Evolutionary conservation across 2,797 vertebrate species (phyloP).

Genomic region (Cheirogaleus major): DNA sequence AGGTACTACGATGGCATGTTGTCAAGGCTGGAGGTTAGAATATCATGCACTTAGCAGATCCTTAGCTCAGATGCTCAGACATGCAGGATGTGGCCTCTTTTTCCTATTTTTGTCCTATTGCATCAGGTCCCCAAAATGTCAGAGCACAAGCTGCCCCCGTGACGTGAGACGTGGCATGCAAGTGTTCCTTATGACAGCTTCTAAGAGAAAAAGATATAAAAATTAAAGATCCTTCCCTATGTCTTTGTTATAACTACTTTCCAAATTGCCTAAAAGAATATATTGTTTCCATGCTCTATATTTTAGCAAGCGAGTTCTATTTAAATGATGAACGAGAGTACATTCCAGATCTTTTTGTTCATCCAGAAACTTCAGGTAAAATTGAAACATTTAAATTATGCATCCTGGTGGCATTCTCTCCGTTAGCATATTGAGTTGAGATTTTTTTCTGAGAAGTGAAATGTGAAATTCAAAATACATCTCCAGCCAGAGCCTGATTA

Average conservation of each 20-base stretch:
- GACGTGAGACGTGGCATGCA: accelerated
- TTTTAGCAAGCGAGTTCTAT: neutral
- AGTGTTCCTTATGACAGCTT: neutral
- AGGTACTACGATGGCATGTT: accelerated
- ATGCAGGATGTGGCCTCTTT: accelerated
- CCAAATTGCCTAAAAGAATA: neutral
- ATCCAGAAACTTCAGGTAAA: slow-evolving; percentile 10
- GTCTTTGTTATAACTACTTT: neutral
- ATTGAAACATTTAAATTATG: neutral
- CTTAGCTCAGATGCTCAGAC: neutral
- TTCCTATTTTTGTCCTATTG: no score
- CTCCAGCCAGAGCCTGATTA: neutral
- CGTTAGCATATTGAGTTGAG: neutral
- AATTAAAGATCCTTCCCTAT: neutral
- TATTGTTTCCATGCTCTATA: neutral
- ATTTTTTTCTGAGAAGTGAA: neutral
- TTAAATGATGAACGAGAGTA: neutral
- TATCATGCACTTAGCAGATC: accelerated
- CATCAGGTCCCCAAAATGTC: neutral
- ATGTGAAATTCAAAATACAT: neutral
- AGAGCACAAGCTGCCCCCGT: accelerated
- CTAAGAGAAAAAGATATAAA: neutral
- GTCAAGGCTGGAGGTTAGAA: accelerated
- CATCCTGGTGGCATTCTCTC: neutral
- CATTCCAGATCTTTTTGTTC: neutral